Evolutionary conservation across 2,888 invertebrate genomes (phyloP).

Genomic region (Euzetes globulus): DNA sequence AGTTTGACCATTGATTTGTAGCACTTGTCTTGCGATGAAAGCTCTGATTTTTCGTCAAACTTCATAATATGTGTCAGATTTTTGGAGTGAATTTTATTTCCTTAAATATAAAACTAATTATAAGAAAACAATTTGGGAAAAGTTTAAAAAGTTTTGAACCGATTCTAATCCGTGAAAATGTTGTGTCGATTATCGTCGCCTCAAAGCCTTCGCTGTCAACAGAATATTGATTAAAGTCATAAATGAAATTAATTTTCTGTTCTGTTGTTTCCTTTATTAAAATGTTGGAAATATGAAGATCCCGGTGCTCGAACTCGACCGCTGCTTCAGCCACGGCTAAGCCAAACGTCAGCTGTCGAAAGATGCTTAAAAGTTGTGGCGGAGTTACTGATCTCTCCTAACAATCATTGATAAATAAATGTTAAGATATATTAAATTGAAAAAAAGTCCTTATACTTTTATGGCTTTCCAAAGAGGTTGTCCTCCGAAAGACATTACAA

Average conservation of each 20-base stretch:
- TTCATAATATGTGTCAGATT: not conserved
- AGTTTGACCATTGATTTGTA: conserved; percentile 6
- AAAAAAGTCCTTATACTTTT: not conserved
- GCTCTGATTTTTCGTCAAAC: not conserved
- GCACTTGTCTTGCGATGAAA: not conserved
- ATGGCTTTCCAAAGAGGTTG: conserved; percentile 31
- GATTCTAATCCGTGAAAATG: conserved; percentile 60
- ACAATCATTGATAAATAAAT: not conserved
- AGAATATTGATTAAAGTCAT: conserved; percentile 48
- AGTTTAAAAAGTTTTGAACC: not conserved
- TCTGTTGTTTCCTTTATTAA: conserved; percentile 62
- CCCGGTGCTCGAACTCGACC: conserved; percentile 86
- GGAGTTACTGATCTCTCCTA: conserved; percentile 13
- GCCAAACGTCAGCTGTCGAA: conserved; percentile 65
- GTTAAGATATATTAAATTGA: not conserved
- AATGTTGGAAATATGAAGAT: conserved; percentile 92
- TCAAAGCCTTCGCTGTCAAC: conserved; percentile 51
- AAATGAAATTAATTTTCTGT: conserved; percentile 52
- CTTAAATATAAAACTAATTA: not conserved
- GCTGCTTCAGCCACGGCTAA: conserved; percentile 78
- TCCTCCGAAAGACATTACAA: conserved; percentile 30
- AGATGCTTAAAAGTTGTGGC: conserved; percentile 24
- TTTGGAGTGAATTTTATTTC: not conserved
- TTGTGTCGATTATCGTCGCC: conserved; percentile 79
- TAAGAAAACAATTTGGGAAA: not conserved